Evolutionary conservation across 2,797 vertebrate genomes (phyloP).

Genomic region (Remorina albescens): DNA sequence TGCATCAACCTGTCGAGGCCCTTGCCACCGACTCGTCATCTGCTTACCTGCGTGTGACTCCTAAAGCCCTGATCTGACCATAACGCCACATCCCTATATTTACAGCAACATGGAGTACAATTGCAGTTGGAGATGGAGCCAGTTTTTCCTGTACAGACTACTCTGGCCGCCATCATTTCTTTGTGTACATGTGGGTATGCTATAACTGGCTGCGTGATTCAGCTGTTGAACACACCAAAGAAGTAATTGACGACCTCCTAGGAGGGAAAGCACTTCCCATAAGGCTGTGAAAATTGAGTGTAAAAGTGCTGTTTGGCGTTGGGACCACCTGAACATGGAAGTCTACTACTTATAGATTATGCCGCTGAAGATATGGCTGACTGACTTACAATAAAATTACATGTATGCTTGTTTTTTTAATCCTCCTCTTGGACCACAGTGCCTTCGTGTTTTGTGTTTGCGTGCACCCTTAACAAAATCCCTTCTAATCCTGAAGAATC

Average conservation of each 20-base stretch:
- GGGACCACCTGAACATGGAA: background rate
- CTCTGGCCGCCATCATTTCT: background rate
- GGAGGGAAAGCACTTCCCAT: slow-evolving; percentile 16
- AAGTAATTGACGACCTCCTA: slow-evolving; percentile 31
- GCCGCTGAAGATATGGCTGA: background rate
- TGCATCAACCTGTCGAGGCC: slow-evolving; percentile 55
- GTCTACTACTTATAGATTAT: background rate
- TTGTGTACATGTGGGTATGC: slow-evolving; percentile 1
- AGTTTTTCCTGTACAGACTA: slow-evolving; percentile 33
- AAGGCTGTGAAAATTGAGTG: slow-evolving; percentile 9
- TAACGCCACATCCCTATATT: slow-evolving; percentile 41
- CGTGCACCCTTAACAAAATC: background rate
- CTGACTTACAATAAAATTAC: background rate
- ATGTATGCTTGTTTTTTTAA: background rate
- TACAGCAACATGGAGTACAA: slow-evolving; percentile 42
- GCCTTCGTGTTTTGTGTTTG: slow-evolving; percentile 22
- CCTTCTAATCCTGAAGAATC: slow-evolving; percentile 9
- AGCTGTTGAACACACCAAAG: slow-evolving; percentile 30
- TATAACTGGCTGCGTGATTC: slow-evolving; percentile 16
- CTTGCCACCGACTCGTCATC: slow-evolving; percentile 18
- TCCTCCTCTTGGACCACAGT: background rate
- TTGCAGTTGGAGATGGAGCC: slow-evolving; percentile 31
- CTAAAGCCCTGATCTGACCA: slow-evolving; percentile 33
- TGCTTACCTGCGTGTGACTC: slow-evolving; percentile 23
- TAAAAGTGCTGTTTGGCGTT: slow-evolving; percentile 1